A percentile compares a stretch with the other conserved stretches of the same genome.
These are phyloP conservation scores for Apteryx mantelli DNA, from an alignment of 2,113 vertebrate species.

Conservation along the genomic window DNA sequence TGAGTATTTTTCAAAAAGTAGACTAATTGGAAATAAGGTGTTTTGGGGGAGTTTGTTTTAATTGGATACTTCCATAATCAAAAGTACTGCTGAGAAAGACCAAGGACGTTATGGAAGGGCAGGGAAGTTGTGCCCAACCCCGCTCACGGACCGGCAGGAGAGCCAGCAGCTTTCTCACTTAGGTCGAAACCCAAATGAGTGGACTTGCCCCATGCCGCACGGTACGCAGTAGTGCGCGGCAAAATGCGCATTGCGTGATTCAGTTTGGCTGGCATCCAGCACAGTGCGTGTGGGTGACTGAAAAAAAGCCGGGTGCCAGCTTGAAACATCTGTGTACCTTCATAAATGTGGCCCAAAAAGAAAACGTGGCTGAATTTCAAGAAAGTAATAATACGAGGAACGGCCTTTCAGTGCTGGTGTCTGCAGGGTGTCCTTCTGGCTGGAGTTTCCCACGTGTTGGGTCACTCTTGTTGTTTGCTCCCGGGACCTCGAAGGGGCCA, in stretches of 20 bases:
- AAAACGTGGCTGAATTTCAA: not conserved
- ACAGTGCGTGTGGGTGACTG: not conserved
- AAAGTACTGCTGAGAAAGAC: not conserved
- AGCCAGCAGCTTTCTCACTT: not conserved
- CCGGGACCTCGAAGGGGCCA: accelerated
- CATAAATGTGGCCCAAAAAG: accelerated
- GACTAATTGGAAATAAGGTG: not conserved
- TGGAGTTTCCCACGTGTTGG: accelerated
- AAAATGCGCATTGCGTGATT: not conserved
- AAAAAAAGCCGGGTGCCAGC: not conserved
- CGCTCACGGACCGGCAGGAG: not conserved
- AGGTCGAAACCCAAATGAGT: no score
- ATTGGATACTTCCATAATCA: not conserved
- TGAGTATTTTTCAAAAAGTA: not conserved
- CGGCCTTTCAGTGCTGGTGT: accelerated
- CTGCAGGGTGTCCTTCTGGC: accelerated
- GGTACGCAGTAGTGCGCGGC: not conserved
- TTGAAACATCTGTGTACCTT: accelerated
- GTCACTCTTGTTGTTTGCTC: not conserved
- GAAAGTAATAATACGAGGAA: not conserved
- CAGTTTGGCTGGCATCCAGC: accelerated
- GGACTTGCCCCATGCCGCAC: not conserved
- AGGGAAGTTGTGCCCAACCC: not conserved
- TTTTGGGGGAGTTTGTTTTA: not conserved
- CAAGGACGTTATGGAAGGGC: accelerated